Base-by-base conservation (phyloP, 2,113 vertebrate genomes). In the Polypterus bichir region DNA sequence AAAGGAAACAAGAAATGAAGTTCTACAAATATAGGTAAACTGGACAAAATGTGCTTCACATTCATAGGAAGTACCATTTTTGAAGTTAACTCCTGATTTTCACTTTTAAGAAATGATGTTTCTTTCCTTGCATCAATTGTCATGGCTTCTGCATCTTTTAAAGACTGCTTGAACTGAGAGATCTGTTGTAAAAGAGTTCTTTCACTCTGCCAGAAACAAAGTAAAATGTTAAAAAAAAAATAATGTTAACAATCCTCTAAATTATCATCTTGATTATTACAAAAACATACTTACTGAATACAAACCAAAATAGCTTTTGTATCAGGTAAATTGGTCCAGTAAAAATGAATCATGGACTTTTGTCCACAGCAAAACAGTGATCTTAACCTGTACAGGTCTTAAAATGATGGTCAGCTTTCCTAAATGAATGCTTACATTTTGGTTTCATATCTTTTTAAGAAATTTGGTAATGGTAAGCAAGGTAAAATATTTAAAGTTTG, bases 121-220 rank as follows among this genome's bases (percentile, higher is more conserved):
- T 97, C 88, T 68, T 80, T 96, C 78, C 87, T 94, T 6, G 92
- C 88, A 67, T 98, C 93, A 59, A 86, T 74, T 51, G 86, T 87
- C 70, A 97, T 11, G 0, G 70, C 64, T 79, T 95, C 89, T 0
- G 89, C 86, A 51, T 97, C 93, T 46, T 81, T 68, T 9, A 96
- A 75, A 3, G 91, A 92, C 61, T 89, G 91, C 3, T 77, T 88
- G 49, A 95, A 78, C 54, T 76, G 79, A 2, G 80, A 69, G 53
- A 92, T 78, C 74, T 96, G 84, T 66, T 89, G 75, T 45, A 71
- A 69, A n/a, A 88, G 63, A 60, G 87, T 86, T 66, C 83, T 86
- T 46, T 76, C 78, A 5, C 74, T 82, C 91, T 97, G 73, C 3
- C 67, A 62, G 65, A 55, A 6, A 69, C 3, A 44, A 57, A 9